These are phyloP conservation scores for Drosophila putrida DNA, from an alignment of 2,888 invertebrate genomes.

Conservation along the genomic window DNA sequence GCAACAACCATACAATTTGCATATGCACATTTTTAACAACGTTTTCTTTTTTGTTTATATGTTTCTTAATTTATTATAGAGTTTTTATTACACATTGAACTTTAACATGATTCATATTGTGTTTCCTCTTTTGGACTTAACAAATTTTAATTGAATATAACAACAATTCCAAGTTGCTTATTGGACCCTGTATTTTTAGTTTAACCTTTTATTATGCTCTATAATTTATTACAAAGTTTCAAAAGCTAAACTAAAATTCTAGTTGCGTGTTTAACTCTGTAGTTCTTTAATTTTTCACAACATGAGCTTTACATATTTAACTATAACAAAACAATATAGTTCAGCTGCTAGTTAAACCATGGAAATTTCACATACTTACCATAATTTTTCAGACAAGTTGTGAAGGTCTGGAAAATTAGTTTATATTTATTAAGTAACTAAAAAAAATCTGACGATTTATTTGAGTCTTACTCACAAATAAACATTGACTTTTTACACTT, in stretches of 20 bases:
- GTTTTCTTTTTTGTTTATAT: neutral
- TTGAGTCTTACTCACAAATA: no score
- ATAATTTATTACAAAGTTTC: constrained; percentile 9
- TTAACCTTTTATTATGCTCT: neutral
- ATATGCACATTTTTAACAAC: constrained; percentile 7
- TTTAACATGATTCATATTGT: neutral
- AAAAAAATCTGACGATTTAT: no score
- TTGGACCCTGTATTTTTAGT: neutral
- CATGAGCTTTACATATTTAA: no score
- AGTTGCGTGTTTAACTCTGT: neutral
- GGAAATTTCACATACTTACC: no score
- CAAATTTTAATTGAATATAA: no score
- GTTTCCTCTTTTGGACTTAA: no score
- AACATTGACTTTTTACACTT: no score
- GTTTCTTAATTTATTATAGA: constrained; percentile 13
- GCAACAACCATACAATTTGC: constrained; percentile 9
- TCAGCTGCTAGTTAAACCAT: no score
- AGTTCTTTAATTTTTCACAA: neutral
- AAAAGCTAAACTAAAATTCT: neutral
- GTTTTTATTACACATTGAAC: neutral
- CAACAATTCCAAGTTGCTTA: no score
- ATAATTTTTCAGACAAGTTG: neutral
- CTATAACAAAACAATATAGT: no score
- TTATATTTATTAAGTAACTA: no score
- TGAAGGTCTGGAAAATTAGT: no score